phyloP scores from a whole-genome alignment of 2,888 invertebrate species.

The Cacoxenus indagator region DNA sequence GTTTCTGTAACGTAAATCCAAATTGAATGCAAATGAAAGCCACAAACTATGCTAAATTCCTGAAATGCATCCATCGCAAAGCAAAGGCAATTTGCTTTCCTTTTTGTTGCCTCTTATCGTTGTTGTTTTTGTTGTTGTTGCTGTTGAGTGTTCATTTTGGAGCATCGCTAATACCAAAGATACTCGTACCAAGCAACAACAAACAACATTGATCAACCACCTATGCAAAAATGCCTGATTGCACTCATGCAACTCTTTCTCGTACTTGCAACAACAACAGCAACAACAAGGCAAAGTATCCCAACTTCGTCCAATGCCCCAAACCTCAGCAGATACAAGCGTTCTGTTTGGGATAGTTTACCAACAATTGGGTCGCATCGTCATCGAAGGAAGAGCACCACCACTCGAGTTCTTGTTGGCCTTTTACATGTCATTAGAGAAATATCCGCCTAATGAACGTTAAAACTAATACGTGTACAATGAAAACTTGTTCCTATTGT shows the following conservation, averaged over 20 bases:
- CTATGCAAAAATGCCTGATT: conserved; percentile 14
- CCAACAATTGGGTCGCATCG: conserved; percentile 32
- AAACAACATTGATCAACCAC: not conserved
- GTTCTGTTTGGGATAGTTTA: not conserved
- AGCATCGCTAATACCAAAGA: conserved; percentile 8
- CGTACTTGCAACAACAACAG: conserved; percentile 1
- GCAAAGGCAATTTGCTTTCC: conserved; percentile 62
- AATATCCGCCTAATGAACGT: conserved; percentile 22
- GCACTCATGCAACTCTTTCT: not conserved
- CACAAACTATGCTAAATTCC: conserved; percentile 65
- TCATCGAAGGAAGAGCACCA: conserved; percentile 21
- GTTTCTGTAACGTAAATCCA: conserved; percentile 51
- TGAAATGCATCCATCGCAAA: conserved; percentile 66
- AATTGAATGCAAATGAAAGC: conserved; percentile 69
- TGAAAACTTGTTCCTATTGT: not conserved
- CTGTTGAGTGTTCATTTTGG: conserved; percentile 18
- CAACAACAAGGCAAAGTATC: not conserved
- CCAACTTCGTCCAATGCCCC: not conserved
- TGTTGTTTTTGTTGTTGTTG: conserved; percentile 2
- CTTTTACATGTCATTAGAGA: conserved; percentile 25
- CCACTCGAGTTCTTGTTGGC: conserved; percentile 26
- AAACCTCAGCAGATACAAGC: not conserved
- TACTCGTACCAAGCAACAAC: not conserved
- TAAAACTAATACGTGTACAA: conserved; percentile 18
- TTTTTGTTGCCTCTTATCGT: conserved; percentile 39